Evolutionary conservation across 2,113 vertebrate species (phyloP).

Genomic region (Ageneiosus marmoratus): DNA sequence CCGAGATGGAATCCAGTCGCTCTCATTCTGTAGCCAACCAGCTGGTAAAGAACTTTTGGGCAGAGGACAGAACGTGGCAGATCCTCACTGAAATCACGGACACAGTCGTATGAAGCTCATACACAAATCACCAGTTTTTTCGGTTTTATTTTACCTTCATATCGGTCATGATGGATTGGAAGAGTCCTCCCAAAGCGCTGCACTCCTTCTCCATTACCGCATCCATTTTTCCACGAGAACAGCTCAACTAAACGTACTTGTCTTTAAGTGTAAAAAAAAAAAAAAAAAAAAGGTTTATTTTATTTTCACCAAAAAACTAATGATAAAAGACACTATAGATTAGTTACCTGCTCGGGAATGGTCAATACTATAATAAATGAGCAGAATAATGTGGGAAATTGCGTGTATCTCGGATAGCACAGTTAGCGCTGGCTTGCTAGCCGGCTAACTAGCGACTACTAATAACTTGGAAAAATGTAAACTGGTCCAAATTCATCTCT

Average conservation of each 20-base stretch:
- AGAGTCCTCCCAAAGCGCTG: slow-evolving; percentile 82
- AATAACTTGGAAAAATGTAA: slow-evolving; percentile 34
- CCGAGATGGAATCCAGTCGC: too few relatives aligned
- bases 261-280: neutral
- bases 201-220: slow-evolving; percentile 83
- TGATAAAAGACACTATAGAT: neutral
- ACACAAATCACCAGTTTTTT: too few relatives aligned
- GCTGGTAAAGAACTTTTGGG: too few relatives aligned
- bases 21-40: too few relatives aligned
- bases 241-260: slow-evolving; percentile 13
- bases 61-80: too few relatives aligned
- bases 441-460: slow-evolving; percentile 38
- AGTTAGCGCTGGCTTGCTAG: slow-evolving; percentile 38
- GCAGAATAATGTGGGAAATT: neutral
- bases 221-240: slow-evolving; percentile 74
- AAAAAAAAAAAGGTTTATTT: too few relatives aligned
- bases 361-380: neutral
- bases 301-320: neutral
- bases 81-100: too few relatives aligned
- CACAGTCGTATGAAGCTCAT: too few relatives aligned
- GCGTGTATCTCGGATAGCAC: slow-evolving; percentile 23
- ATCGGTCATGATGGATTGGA: slow-evolving; percentile 84
- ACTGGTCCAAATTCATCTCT: slow-evolving; percentile 35
- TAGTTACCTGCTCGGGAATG: neutral
- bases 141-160: slow-evolving; percentile 76